A percentile compares a stretch with the other conserved stretches of the same genome.
Conservation (phyloP, 2,113 vertebrate species). For the Apistogramma diplotaenia region DNA sequence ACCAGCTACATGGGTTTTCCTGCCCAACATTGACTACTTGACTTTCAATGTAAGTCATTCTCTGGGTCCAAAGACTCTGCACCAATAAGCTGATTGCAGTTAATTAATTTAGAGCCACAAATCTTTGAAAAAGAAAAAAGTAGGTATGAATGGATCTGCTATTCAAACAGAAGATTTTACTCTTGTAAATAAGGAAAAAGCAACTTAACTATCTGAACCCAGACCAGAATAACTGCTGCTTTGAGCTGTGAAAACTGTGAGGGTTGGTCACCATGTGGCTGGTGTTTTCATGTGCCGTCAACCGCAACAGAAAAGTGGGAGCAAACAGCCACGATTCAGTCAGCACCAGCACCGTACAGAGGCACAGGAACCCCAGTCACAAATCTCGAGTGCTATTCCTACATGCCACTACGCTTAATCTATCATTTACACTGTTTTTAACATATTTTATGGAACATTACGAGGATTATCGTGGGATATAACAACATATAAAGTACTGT, state of each 20-base stretch:
- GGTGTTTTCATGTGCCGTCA: slow-evolving; percentile 99
- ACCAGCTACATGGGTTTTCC: slow-evolving; percentile 92
- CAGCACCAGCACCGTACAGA: slow-evolving; percentile 94
- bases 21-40: slow-evolving; percentile 80
- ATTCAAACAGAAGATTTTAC: background rate
- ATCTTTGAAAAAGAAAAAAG: slow-evolving; percentile 62
- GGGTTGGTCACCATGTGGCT: slow-evolving; percentile 94
- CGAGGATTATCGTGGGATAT: background rate
- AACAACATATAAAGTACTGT: background rate
- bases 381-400: background rate
- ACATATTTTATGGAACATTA: background rate
- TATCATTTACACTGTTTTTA: background rate
- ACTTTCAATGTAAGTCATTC: slow-evolving; percentile 41
- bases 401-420: background rate
- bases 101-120: slow-evolving; percentile 51
- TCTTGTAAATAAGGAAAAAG: background rate
- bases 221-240: background rate
- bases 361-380: slow-evolving; percentile 84
- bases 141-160: background rate
- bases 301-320: slow-evolving; percentile 99
- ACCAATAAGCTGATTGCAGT: slow-evolving; percentile 71
- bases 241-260: slow-evolving; percentile 68
- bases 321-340: slow-evolving; percentile 99
- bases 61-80: slow-evolving; percentile 56
- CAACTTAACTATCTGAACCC: background rate